Evolutionary conservation across 2,113 vertebrate species (phyloP).

Genomic region (Lepus europaeus): DNA sequence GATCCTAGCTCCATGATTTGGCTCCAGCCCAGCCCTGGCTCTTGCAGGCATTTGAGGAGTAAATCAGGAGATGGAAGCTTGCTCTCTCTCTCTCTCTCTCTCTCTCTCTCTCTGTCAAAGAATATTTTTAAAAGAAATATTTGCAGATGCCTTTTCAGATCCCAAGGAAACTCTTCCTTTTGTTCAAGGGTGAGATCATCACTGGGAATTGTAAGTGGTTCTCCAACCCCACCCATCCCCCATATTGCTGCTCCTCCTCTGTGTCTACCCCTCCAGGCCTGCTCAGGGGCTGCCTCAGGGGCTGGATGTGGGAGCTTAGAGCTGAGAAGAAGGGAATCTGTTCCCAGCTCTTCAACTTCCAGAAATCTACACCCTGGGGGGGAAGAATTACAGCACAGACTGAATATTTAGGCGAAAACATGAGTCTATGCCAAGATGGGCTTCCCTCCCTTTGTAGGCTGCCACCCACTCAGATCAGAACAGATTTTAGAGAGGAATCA

Average conservation of each 20-base stretch:
- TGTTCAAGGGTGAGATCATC: background rate
- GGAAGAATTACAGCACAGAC: too few relatives aligned
- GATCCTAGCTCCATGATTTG: too few relatives aligned
- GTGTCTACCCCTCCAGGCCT: rapidly evolving
- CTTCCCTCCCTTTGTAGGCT: background rate
- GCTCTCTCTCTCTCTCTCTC: too few relatives aligned
- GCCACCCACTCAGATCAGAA: background rate
- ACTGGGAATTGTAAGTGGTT: background rate
- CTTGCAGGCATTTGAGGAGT: too few relatives aligned
- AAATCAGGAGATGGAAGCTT: too few relatives aligned
- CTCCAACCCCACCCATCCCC: too few relatives aligned
- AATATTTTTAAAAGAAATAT: too few relatives aligned
- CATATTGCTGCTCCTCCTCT: background rate
- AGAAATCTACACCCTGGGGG: background rate
- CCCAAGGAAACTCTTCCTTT: background rate
- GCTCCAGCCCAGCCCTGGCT: too few relatives aligned
- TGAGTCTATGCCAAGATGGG: background rate
- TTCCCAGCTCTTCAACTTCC: background rate
- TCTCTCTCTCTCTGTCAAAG: too few relatives aligned
- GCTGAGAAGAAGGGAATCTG: background rate
- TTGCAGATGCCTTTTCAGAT: background rate
- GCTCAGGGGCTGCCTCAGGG: background rate
- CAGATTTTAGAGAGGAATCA: background rate
- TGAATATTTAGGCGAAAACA: background rate
- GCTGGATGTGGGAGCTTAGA: too few relatives aligned